phyloP scores from a whole-genome alignment of 2,888 invertebrate genomes.

The Tethea ocularis region DNA sequence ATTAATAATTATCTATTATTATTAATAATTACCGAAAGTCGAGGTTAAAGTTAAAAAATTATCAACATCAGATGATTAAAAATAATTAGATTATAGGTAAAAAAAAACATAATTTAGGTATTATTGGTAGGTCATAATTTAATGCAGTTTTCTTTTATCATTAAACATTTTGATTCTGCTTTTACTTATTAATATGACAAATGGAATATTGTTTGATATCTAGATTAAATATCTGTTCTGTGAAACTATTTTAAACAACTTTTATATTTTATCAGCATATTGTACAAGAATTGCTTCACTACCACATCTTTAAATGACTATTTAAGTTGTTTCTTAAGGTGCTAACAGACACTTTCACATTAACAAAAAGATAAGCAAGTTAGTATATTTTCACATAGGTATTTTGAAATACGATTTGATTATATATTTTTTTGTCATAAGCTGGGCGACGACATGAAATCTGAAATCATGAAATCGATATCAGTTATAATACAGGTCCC shows the following conservation, averaged over 20 bases:
- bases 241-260: constrained; percentile 82
- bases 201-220: constrained; percentile 83
- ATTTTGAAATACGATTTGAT: neutral
- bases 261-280: constrained; percentile 80
- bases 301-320: constrained; percentile 51
- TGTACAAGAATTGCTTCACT: constrained; percentile 71
- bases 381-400: neutral
- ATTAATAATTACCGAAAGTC: no score
- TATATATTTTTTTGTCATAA: neutral
- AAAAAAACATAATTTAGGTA: constrained; percentile 65
- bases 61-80: no score
- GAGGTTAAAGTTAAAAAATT: no score
- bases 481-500: neutral
- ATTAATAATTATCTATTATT: no score
- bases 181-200: constrained; percentile 81
- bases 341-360: constrained; percentile 52
- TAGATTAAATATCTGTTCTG: constrained; percentile 80
- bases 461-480: no score
- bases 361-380: constrained; percentile 10
- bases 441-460: constrained; percentile 3
- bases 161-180: constrained; percentile 79
- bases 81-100: constrained; percentile 24
- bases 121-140: constrained; percentile 84
- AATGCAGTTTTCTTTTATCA: constrained; percentile 80
- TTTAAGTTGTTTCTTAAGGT: constrained; percentile 52